Evolutionary conservation across 2,113 vertebrate genomes (phyloP).

Genomic region (Larimichthys polyactis): DNA sequence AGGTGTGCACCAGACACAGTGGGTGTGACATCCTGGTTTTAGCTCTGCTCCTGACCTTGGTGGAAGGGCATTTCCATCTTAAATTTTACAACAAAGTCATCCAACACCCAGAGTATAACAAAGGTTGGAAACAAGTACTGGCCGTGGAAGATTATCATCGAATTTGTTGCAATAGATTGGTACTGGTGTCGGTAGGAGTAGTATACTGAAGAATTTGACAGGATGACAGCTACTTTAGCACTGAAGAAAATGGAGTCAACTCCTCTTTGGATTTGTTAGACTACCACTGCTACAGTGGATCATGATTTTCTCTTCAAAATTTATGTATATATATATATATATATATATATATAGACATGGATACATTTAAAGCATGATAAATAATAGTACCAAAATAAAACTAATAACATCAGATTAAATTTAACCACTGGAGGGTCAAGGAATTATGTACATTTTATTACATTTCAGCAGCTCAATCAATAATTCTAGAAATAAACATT

Average conservation of each 20-base stretch:
- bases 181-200: background rate
- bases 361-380: background rate
- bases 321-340: no score
- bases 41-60: slow-evolving; percentile 65
- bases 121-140: slow-evolving; percentile 25
- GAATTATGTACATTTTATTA: background rate
- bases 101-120: slow-evolving; percentile 58
- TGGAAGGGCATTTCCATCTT: slow-evolving; percentile 38
- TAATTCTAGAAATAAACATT: background rate
- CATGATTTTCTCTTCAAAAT: no score
- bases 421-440: background rate
- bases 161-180: slow-evolving; percentile 37
- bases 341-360: background rate
- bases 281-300: no score
- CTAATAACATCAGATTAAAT: background rate
- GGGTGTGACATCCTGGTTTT: slow-evolving; percentile 43
- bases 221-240: slow-evolving; percentile 36
- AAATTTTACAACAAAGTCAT: slow-evolving; percentile 62
- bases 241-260: slow-evolving; percentile 1
- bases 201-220: slow-evolving; percentile 15
- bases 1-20: slow-evolving; percentile 28
- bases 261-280: slow-evolving; percentile 15
- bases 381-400: background rate
- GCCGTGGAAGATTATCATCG: slow-evolving; percentile 16
- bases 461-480: background rate